Conservation (phyloP, 2,888 invertebrate genomes). For the Agrilus biguttatus region DNA sequence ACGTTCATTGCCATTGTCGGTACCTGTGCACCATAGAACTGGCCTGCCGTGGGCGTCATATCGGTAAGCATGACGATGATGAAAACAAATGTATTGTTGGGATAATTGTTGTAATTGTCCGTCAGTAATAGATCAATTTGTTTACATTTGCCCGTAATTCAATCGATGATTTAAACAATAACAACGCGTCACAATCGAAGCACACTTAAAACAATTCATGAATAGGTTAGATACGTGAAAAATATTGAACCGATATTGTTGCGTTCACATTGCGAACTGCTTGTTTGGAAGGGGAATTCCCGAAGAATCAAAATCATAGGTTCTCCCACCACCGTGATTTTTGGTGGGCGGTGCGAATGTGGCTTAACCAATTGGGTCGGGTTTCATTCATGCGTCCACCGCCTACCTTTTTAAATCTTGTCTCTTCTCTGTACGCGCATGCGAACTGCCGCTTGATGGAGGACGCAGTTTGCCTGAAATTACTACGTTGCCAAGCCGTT, state of each 20-base stretch:
- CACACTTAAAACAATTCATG: slow-evolving; percentile 12
- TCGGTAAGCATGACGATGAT: slow-evolving; percentile 38
- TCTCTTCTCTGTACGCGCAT: not conserved
- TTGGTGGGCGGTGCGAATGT: slow-evolving; percentile 10
- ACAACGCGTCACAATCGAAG: slow-evolving; percentile 14
- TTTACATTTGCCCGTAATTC: no score
- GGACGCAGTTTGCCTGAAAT: no score
- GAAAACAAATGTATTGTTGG: not conserved
- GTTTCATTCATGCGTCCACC: slow-evolving; percentile 9
- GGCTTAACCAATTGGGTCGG: slow-evolving; percentile 1
- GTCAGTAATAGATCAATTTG: not conserved
- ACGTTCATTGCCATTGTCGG: slow-evolving; percentile 46
- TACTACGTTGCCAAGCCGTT: no score
- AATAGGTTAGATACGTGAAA: slow-evolving; percentile 1
- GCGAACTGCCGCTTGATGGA: not conserved
- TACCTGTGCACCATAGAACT: slow-evolving; percentile 44
- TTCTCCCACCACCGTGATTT: slow-evolving; percentile 26
- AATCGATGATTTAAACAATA: no score
- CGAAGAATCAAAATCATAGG: slow-evolving; percentile 24
- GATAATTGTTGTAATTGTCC: not conserved
- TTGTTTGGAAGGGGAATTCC: slow-evolving; percentile 26
- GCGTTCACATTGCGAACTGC: slow-evolving; percentile 32
- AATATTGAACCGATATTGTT: slow-evolving; percentile 27
- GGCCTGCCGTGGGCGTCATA: slow-evolving; percentile 45
- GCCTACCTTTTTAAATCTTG: slow-evolving; percentile 6